These are phyloP conservation scores for Drosophila sucinea DNA, from an alignment of 1,140 invertebrate species.

Conservation along the genomic window DNA sequence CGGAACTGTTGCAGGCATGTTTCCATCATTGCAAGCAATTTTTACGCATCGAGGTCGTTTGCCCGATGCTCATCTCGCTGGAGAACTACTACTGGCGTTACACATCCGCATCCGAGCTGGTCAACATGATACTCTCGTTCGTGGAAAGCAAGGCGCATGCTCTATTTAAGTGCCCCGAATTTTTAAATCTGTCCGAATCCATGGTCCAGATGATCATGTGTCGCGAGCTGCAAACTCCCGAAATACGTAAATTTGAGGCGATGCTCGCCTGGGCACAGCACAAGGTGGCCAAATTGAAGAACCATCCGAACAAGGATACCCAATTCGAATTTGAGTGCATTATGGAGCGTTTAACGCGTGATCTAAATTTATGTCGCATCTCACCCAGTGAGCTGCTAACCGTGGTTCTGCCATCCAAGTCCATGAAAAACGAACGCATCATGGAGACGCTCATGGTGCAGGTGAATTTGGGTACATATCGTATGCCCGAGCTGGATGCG, in stretches of 20 bases:
- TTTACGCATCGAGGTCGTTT: slow-evolving; percentile 94
- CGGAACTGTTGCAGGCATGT: slow-evolving; percentile 95
- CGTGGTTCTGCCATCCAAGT: slow-evolving; percentile 95
- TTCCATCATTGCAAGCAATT: slow-evolving; percentile 98
- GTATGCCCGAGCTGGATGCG: slow-evolving; percentile 94
- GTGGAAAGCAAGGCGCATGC: slow-evolving; percentile 93
- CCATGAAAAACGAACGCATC: slow-evolving; percentile 96
- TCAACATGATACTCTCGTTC: slow-evolving; percentile 96
- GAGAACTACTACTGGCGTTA: slow-evolving; percentile 98
- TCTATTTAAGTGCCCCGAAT: slow-evolving; percentile 92
- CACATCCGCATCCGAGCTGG: slow-evolving; percentile 95
- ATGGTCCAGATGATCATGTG: slow-evolving; percentile 98
- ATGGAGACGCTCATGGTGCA: slow-evolving; percentile 96
- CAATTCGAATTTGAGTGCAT: slow-evolving; percentile 95
- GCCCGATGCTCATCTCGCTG: slow-evolving; percentile 94
- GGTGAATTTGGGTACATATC: slow-evolving; percentile 95
- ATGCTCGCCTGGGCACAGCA: slow-evolving; percentile 95
- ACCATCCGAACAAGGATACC: slow-evolving; percentile 90
- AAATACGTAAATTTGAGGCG: slow-evolving; percentile 96
- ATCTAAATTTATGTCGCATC: slow-evolving; percentile 95
- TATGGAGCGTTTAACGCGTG: slow-evolving; percentile 94
- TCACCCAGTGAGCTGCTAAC: slow-evolving; percentile 96
- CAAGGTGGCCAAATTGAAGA: slow-evolving; percentile 88
- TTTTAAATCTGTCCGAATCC: slow-evolving; percentile 94
- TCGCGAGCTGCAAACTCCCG: slow-evolving; percentile 91